phyloP scores from a whole-genome alignment of 2,113 vertebrate species.

The Larimichthys polyactis region DNA sequence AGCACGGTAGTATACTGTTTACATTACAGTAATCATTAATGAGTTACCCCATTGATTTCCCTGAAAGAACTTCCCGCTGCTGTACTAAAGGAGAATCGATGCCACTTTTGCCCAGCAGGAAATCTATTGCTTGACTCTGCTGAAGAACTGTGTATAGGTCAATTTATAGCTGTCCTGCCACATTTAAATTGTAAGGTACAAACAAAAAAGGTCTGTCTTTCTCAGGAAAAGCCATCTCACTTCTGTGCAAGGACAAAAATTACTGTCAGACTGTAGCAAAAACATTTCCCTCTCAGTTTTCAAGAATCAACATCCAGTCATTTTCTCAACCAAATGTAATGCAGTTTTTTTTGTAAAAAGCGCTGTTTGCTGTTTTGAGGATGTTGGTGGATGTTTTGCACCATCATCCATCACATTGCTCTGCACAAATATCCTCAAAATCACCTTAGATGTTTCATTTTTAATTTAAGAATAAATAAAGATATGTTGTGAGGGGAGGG shows the following conservation, averaged over 20 bases:
- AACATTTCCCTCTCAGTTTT: neutral
- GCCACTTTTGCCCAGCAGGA: slow-evolving; percentile 5
- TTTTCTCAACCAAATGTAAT: neutral
- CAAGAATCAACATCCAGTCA: neutral
- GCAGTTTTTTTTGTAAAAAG: neutral
- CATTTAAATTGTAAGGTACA: neutral
- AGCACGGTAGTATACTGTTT: slow-evolving; percentile 8
- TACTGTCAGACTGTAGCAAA: neutral
- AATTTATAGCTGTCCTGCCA: neutral
- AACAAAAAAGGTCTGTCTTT: neutral
- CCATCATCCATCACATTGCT: neutral
- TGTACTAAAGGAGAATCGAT: slow-evolving; percentile 28
- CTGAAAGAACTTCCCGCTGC: slow-evolving; percentile 10
- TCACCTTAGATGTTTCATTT: neutral
- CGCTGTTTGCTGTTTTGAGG: neutral
- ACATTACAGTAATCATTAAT: slow-evolving; percentile 36
- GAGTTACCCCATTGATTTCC: slow-evolving; percentile 27
- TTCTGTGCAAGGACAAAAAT: neutral
- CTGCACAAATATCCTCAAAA: neutral
- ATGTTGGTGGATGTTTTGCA: neutral
- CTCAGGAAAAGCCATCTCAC: neutral
- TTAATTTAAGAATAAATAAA: no score
- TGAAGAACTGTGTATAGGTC: neutral
- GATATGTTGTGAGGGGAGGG: no score
- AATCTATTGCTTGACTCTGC: slow-evolving; percentile 21